Evolutionary conservation across 2,113 vertebrate genomes (phyloP), one percentile per base, ranked within the genome.

Genomic region (Irena cyanogastra): DNA sequence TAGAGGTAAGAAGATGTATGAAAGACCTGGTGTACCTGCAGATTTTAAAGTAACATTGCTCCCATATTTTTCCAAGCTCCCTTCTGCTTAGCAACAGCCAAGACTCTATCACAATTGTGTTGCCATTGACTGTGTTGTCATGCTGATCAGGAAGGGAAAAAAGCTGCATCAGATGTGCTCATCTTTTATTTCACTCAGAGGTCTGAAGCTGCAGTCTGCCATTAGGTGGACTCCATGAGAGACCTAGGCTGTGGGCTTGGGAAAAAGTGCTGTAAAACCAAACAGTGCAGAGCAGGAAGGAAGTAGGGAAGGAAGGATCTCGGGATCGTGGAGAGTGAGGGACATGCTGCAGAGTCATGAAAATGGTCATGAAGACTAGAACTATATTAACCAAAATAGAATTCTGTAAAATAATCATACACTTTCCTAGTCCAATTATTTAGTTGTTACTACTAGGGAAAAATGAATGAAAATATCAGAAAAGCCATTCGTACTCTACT

Each of bases 311-410:
- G 37, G 75, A 86, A 86, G 30, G 42, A 54, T 85, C 60, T 92
- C 71, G 79, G 85, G 37, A 45, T 26, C 77, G 56, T 87, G 44
- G 61, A 95, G 91, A 22, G 31, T 47, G 85, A 85, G 87, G n/a
- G 50, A 44, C 10, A 16, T 52, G 27, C 54, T 85, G 45, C 87
- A 80, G 44, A 81, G 52, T n/a, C 42, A 56, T 44, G 12, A 69
- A 79, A 87, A 95, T 39, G 64, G 23, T 84, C 53, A 81, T 10
- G 11, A 80, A 89, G 70, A 76, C 69, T 81, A 77, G 86, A 96
- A 57, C 83, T 84, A 66, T 22, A 96, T 92, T 94, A 92, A 96
- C 20, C 63, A 88, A 94, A 92, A 60, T 35, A 88, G 35, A 92
- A 72, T 93, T 92, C 69, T 92, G 69, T 91, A 64, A 89, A 61